Conservation (phyloP, 2,888 invertebrate species). For the Eueremaeus valkanovi region DNA sequence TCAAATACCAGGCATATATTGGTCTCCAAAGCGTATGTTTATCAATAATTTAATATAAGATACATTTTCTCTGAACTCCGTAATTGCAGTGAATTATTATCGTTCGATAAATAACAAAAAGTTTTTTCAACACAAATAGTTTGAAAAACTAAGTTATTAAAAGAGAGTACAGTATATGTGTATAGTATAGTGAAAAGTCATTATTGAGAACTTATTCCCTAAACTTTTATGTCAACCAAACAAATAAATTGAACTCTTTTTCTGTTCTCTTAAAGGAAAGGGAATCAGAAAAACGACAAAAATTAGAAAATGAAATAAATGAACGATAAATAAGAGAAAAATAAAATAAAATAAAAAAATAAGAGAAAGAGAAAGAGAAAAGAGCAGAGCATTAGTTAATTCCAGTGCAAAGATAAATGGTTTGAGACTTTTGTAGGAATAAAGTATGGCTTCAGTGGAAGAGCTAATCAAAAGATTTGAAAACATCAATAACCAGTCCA, state of each 20-base stretch:
- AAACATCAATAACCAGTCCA: conserved; percentile 16
- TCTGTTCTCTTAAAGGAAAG: background rate
- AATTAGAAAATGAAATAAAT: conserved; percentile 16
- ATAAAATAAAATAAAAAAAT: conserved; percentile 14
- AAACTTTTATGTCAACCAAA: background rate
- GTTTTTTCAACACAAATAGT: background rate
- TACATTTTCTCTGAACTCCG: too few relatives aligned
- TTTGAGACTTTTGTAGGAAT: background rate
- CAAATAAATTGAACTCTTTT: conserved; percentile 14
- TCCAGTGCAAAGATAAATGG: conserved; percentile 11
- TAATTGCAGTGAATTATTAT: too few relatives aligned
- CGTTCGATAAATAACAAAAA: too few relatives aligned
- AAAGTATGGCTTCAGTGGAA: background rate
- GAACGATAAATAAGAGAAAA: conserved; percentile 8
- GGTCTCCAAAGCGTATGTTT: too few relatives aligned
- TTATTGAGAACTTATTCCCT: background rate
- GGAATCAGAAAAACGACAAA: background rate
- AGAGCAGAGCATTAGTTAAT: conserved; percentile 28
- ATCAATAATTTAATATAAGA: too few relatives aligned
- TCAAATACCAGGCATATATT: too few relatives aligned
- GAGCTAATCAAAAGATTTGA: conserved; percentile 21
- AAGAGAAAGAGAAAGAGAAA: background rate
- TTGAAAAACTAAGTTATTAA: background rate
- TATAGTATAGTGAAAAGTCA: background rate
- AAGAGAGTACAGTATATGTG: background rate